phyloP scores from a whole-genome alignment of 2,888 invertebrate species.

The Aphodius sticticus region DNA sequence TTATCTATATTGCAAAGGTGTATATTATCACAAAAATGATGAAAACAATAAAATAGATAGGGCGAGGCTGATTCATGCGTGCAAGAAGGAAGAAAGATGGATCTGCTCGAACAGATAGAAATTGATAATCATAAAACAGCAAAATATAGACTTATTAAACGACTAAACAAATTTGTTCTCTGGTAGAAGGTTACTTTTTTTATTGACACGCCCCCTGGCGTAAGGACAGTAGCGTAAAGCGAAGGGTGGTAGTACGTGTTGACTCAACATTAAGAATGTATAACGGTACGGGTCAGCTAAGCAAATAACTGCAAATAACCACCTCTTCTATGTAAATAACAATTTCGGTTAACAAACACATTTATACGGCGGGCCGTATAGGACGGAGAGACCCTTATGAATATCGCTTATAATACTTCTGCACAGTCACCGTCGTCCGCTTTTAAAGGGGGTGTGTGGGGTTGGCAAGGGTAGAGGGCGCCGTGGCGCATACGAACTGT shows the following conservation, averaged over 20 bases:
- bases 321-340: slow-evolving; percentile 61
- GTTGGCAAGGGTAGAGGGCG: slow-evolving; percentile 28
- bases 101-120: no score
- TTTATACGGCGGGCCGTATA: slow-evolving; percentile 47
- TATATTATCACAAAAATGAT: no score
- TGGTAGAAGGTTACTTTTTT: neutral
- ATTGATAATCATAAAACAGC: no score
- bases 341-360: slow-evolving; percentile 63
- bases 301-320: slow-evolving; percentile 57
- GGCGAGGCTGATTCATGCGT: no score
- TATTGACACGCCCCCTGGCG: slow-evolving; percentile 8
- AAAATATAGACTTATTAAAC: no score
- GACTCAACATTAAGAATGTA: slow-evolving; percentile 60
- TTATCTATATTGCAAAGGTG: no score
- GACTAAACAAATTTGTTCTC: neutral
- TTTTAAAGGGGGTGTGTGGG: slow-evolving; percentile 29
- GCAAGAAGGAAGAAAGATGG: no score
- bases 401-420: slow-evolving; percentile 37
- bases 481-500: slow-evolving; percentile 36
- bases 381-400: slow-evolving; percentile 34
- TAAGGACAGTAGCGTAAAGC: slow-evolving; percentile 25
- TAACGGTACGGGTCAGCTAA: slow-evolving; percentile 56
- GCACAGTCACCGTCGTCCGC: slow-evolving; percentile 36
- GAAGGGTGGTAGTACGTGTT: slow-evolving; percentile 48
- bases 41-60: no score